phyloP scores from a whole-genome alignment of 2,113 vertebrate genomes.

The Carlito syrichta region DNA sequence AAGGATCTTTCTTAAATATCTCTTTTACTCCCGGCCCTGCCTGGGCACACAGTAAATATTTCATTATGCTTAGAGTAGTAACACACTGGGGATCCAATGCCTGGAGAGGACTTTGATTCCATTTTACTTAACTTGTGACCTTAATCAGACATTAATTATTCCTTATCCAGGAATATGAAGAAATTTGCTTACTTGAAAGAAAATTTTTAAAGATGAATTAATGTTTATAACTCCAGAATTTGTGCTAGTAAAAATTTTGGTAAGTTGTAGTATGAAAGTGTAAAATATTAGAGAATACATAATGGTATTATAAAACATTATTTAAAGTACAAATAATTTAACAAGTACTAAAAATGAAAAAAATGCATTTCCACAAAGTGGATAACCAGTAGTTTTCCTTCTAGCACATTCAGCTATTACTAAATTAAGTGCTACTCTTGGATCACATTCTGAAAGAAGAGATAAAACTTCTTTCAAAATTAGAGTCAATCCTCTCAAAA shows the following conservation, averaged over 20 bases:
- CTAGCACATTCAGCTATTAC: background rate
- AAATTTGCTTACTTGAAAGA: constrained; percentile 44
- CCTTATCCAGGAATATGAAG: background rate
- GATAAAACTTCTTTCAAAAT: background rate
- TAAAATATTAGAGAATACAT: background rate
- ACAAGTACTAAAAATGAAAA: background rate
- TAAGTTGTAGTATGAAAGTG: background rate
- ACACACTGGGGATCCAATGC: background rate
- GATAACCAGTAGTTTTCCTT: background rate
- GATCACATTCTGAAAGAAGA: background rate
- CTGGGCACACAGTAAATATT: constrained; percentile 57
- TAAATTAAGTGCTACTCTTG: background rate
- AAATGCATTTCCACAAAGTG: background rate
- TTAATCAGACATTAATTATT: constrained; percentile 56
- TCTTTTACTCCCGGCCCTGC: constrained; percentile 1
- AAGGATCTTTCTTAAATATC: constrained; percentile 22
- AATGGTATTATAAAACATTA: background rate
- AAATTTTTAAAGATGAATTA: constrained; percentile 1
- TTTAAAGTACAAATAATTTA: background rate
- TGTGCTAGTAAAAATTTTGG: constrained; percentile 26
- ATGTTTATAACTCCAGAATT: background rate
- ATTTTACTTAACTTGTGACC: background rate
- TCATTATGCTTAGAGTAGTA: constrained; percentile 39
- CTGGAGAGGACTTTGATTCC: constrained; percentile 18
- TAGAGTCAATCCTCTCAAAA: background rate